These are phyloP conservation scores for Myotis daubentonii DNA, from an alignment of 2,797 vertebrate genomes.

Conservation along the genomic window DNA sequence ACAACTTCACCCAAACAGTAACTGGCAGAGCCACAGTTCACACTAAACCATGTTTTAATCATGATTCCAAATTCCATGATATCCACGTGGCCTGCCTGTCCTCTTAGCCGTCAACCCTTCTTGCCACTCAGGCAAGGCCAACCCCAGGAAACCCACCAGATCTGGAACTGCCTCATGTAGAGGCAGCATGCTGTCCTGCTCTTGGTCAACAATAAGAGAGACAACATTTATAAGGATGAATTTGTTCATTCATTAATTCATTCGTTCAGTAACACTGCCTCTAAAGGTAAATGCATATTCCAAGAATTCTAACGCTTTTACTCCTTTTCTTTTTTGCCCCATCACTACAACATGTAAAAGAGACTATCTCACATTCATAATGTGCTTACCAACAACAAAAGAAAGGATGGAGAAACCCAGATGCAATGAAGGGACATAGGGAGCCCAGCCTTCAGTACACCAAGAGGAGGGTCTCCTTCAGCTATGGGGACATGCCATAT, in stretches of 20 bases:
- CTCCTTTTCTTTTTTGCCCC: background rate
- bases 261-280: background rate
- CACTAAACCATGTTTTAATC: no score
- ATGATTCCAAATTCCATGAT: accelerated
- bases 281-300: background rate
- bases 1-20: background rate
- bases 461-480: background rate
- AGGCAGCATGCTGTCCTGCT: background rate
- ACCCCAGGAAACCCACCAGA: background rate
- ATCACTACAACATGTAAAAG: background rate
- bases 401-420: background rate
- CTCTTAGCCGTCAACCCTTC: background rate
- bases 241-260: background rate
- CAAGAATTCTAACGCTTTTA: background rate
- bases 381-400: background rate
- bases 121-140: background rate
- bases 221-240: background rate
- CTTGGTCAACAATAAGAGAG: background rate
- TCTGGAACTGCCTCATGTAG: background rate
- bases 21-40: background rate
- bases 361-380: background rate
- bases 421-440: accelerated
- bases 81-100: background rate
- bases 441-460: background rate
- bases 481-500: accelerated